Evolutionary conservation across 2,797 vertebrate genomes (phyloP), one percentile per base, ranked within the genome.

Genomic region (Rhinatrema bivittatum): DNA sequence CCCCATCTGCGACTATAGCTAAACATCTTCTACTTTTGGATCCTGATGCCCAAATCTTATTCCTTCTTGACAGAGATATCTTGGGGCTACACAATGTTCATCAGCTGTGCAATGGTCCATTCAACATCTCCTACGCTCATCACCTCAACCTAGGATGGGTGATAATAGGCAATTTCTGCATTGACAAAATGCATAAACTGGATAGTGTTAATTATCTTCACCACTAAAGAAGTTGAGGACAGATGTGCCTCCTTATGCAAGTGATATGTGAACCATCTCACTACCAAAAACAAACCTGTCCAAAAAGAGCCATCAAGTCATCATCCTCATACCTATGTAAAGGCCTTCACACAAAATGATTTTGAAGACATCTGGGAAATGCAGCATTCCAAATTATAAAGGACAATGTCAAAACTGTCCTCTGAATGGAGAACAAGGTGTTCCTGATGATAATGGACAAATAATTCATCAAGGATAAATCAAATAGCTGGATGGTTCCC

Each of bases 31-130:
- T 9, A 10, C 5, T 5, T 7, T 20, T 20, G 5, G 10, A 7
- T 15, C 17, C 9, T 4, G 15, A 26, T 17, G 4, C 25, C 26
- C 37, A 4, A n/a, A n/a, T n/a, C n/a, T n/a, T n/a, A n/a, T n/a
- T n/a, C n/a, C n/a, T n/a, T n/a, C n/a, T n/a, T n/a, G 34, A 33
- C 5, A 45, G 42, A 29, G 42, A 31, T 16, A 37, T 31, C 5
- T 10, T 37, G 10, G 14, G 17, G 16, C 15, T 30, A 7, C 42
- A 25, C 29, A 32, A 20, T 26, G 28, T 32, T 10, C 10, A 21
- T 13, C 11, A 46, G 16, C 13, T 31, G 14, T n/a, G 24, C 13
- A 46, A 26, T 39, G 26, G 35, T 11, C 20, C 20, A 4, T 23
- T 20, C 9, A 16, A 23, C 18, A 17, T 22, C 9, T 13, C 21